These are phyloP conservation scores for Brachyhypopomus occidentalis DNA, from an alignment of 2,113 vertebrate species.

Conservation along the genomic window DNA sequence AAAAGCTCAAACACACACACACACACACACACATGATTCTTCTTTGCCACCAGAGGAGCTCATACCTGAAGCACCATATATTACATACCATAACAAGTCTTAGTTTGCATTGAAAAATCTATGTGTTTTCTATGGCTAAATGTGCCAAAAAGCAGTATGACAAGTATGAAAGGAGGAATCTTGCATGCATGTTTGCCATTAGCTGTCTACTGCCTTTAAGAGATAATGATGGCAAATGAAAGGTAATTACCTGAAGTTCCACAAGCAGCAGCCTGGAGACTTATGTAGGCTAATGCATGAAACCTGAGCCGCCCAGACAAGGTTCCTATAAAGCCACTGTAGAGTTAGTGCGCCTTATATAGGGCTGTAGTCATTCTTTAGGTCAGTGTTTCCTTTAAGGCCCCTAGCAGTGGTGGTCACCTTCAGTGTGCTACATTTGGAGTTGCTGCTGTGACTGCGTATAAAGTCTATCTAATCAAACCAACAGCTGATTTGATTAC, in stretches of 20 bases:
- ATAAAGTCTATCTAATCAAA: conserved; percentile 17
- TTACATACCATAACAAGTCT: too few relatives aligned
- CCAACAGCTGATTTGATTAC: not conserved
- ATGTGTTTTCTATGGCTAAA: not conserved
- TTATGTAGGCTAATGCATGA: not conserved
- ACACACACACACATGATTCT: too few relatives aligned
- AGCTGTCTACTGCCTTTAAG: not conserved
- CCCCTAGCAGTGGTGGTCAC: not conserved
- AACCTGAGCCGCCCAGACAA: not conserved
- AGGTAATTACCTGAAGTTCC: not conserved
- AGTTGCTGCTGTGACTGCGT: conserved; percentile 13
- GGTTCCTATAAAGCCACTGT: not conserved
- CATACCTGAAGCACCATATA: too few relatives aligned
- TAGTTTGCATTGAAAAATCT: too few relatives aligned
- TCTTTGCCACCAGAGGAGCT: too few relatives aligned
- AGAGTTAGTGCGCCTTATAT: not conserved
- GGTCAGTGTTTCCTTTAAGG: not conserved
- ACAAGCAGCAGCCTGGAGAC: not conserved
- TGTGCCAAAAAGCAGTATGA: not conserved
- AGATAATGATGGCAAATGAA: not conserved
- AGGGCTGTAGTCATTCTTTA: not conserved
- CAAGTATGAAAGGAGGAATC: not conserved
- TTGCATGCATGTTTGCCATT: not conserved
- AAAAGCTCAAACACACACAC: too few relatives aligned
- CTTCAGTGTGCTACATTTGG: not conserved